Evolutionary conservation across 2,888 invertebrate species (phyloP).

Genomic region (Dione vanillae): DNA sequence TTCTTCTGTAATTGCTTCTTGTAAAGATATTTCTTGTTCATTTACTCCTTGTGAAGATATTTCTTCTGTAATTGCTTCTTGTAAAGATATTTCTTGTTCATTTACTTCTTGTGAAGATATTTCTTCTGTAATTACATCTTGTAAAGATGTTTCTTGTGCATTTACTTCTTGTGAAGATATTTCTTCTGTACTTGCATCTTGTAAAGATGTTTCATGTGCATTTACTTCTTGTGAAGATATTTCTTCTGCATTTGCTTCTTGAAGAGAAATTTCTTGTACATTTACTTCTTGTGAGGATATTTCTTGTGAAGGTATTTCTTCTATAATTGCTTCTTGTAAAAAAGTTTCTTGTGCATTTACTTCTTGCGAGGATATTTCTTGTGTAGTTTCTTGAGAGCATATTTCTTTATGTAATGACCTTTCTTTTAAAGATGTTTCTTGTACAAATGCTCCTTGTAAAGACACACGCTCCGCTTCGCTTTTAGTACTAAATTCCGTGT

Average conservation of each 20-base stretch:
- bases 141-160: no score
- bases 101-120: no score
- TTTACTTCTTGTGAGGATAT: not conserved
- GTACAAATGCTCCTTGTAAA: not conserved
- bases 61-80: constrained; percentile 3
- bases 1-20: not conserved
- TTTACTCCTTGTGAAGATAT: constrained; percentile 3
- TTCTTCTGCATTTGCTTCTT: no score
- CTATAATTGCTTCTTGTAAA: not conserved
- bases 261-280: no score
- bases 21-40: not conserved
- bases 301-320: constrained; percentile 10
- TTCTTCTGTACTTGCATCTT: no score
- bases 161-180: no score
- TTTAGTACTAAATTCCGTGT: not conserved
- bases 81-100: no score
- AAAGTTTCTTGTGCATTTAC: not conserved
- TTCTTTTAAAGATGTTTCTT: not conserved
- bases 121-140: no score
- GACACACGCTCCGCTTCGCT: not conserved
- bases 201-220: no score
- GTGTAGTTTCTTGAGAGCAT: no score
- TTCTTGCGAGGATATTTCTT: not conserved
- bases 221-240: no score
- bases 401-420: not conserved